A percentile compares a stretch with the other conserved stretches of the same genome.
These are phyloP conservation scores for Euclidia mi DNA, from an alignment of 2,888 invertebrate species.

Conservation along the genomic window DNA sequence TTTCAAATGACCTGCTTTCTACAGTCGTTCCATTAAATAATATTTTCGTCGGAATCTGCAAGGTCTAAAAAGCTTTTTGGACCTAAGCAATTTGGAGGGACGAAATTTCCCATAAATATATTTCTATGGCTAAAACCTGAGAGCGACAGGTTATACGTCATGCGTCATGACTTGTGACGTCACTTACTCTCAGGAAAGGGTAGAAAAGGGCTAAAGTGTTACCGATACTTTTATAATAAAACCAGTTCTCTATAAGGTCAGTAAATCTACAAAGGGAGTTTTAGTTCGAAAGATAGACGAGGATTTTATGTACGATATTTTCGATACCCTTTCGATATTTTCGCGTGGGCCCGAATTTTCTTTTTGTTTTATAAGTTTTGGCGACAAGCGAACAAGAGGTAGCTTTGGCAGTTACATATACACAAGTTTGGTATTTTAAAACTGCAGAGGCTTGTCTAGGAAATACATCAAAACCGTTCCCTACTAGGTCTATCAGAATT, in stretches of 20 bases:
- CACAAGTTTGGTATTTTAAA: too few relatives aligned
- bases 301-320: not conserved
- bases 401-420: too few relatives aligned
- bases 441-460: too few relatives aligned
- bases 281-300: not conserved
- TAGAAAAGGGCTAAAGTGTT: slow-evolving; percentile 31
- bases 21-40: too few relatives aligned
- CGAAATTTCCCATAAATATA: slow-evolving; percentile 53
- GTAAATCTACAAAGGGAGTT: slow-evolving; percentile 13
- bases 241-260: slow-evolving; percentile 8
- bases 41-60: too few relatives aligned
- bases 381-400: too few relatives aligned
- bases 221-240: slow-evolving; percentile 38
- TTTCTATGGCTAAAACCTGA: slow-evolving; percentile 57
- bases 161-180: slow-evolving; percentile 37
- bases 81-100: slow-evolving; percentile 35
- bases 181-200: slow-evolving; percentile 23
- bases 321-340: too few relatives aligned
- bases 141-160: slow-evolving; percentile 66
- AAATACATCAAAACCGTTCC: too few relatives aligned
- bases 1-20: too few relatives aligned
- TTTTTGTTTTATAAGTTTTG: too few relatives aligned
- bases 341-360: too few relatives aligned
- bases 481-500: too few relatives aligned
- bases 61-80: slow-evolving; percentile 1